A percentile compares a stretch with the other conserved stretches of the same genome.
Conservation (phyloP, 2,797 vertebrate species). For the Peromyscus aztecus region DNA sequence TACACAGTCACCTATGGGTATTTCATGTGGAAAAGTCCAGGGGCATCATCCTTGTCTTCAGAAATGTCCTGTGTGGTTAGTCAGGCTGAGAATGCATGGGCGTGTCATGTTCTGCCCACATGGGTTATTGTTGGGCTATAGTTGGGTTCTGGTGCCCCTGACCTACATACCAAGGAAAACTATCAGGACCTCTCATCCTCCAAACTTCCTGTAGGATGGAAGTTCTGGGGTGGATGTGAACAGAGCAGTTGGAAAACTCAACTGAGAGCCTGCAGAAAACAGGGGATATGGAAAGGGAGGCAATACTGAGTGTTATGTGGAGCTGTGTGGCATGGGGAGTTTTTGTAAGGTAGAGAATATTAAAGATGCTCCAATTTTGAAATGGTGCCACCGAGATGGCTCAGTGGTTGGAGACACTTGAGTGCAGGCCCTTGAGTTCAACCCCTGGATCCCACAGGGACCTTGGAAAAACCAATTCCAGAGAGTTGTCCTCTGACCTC, state of each 20-base stretch:
- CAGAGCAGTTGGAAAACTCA: accelerated
- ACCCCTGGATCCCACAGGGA: not conserved
- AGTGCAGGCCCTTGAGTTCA: not conserved
- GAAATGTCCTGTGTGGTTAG: not conserved
- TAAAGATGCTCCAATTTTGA: no score
- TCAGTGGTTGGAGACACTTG: not conserved
- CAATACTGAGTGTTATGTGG: accelerated
- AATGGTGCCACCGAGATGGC: not conserved
- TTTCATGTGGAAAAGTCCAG: accelerated
- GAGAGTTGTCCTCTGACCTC: not conserved
- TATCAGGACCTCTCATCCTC: not conserved
- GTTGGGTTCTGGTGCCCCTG: accelerated
- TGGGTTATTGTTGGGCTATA: accelerated
- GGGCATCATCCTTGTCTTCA: no score
- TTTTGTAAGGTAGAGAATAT: accelerated
- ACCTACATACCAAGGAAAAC: no score
- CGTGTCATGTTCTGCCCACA: accelerated
- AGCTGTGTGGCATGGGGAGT: not conserved
- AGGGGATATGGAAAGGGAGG: not conserved
- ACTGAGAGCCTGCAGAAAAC: not conserved
- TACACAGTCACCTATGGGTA: accelerated
- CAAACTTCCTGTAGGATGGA: not conserved
- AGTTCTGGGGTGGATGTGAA: not conserved
- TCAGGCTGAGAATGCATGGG: not conserved
- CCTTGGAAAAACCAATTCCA: not conserved